Conservation (phyloP, 64 coral and sea anemone species). For the Actinia equina region DNA sequence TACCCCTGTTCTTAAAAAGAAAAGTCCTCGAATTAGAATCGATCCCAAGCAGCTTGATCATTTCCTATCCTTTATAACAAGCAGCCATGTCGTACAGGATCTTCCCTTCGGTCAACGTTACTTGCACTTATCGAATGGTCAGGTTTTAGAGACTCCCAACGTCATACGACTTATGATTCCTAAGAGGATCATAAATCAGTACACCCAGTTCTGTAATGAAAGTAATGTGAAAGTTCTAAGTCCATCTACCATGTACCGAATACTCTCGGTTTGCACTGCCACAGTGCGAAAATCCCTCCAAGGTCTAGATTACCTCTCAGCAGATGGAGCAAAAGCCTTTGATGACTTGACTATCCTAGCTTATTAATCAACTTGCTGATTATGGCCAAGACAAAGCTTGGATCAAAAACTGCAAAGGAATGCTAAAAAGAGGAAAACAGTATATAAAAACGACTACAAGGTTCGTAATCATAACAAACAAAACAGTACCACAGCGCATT, state of each 20-base stretch:
- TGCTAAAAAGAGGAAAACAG: no score
- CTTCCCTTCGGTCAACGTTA: slow-evolving; percentile 8
- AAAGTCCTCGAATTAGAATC: not conserved
- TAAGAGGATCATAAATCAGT: not conserved
- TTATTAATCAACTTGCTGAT: no score
- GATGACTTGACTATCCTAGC: no score
- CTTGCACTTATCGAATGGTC: slow-evolving; percentile 1
- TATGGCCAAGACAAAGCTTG: no score
- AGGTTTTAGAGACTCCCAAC: not conserved
- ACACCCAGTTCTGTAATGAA: slow-evolving; percentile 2
- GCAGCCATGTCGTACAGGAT: slow-evolving; percentile 10
- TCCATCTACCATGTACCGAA: slow-evolving; percentile 2
- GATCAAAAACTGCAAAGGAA: no score
- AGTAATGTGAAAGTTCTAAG: not conserved
- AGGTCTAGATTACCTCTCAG: no score
- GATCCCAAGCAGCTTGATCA: not conserved
- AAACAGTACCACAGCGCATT: no score
- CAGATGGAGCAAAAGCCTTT: no score
- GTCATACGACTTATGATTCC: slow-evolving; percentile 14
- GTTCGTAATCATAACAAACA: no score
- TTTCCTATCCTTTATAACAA: slow-evolving; percentile 15
- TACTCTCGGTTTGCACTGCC: not conserved
- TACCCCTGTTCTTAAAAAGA: not conserved
- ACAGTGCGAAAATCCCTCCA: no score
- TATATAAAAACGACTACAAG: no score